Percentiles rank a stretch among this genome's conserved stretches.
Evolutionary conservation across 2,888 invertebrate genomes (phyloP).

Genomic region (Catocala nupta): DNA sequence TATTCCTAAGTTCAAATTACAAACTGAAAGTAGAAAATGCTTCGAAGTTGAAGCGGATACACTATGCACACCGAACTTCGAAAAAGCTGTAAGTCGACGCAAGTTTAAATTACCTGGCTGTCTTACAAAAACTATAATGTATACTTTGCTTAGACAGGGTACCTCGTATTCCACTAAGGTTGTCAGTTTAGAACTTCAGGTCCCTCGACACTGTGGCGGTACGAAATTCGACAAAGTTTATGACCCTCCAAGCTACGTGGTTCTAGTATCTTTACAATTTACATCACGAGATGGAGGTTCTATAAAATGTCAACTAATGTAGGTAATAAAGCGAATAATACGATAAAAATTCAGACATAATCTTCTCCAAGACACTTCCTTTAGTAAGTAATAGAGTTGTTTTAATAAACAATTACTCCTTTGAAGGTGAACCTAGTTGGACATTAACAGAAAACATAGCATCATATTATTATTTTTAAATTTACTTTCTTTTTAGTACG

Average conservation of each 20-base stretch:
- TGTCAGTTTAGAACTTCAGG: conserved; percentile 45
- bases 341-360: neutral
- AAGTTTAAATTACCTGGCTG: conserved; percentile 17
- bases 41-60: neutral
- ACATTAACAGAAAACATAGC: too few relatives aligned
- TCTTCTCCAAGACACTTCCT: neutral
- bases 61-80: conserved; percentile 5
- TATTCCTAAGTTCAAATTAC: neutral
- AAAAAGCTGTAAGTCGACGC: conserved; percentile 2
- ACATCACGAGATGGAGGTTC: conserved; percentile 27
- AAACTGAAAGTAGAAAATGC: conserved; percentile 1
- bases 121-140: conserved; percentile 23
- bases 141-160: conserved; percentile 22
- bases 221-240: conserved; percentile 48
- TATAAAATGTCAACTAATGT: conserved; percentile 37
- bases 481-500: too few relatives aligned
- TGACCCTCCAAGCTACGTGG: conserved; percentile 34
- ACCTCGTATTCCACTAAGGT: conserved; percentile 31
- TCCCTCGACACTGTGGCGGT: conserved; percentile 37
- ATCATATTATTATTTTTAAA: too few relatives aligned
- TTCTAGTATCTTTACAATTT: conserved; percentile 44
- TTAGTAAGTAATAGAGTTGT: neutral
- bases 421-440: too few relatives aligned
- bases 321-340: conserved; percentile 10
- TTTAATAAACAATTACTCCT: neutral